Conservation (phyloP, 2,113 vertebrate species). For the Dromaius novaehollandiae region DNA sequence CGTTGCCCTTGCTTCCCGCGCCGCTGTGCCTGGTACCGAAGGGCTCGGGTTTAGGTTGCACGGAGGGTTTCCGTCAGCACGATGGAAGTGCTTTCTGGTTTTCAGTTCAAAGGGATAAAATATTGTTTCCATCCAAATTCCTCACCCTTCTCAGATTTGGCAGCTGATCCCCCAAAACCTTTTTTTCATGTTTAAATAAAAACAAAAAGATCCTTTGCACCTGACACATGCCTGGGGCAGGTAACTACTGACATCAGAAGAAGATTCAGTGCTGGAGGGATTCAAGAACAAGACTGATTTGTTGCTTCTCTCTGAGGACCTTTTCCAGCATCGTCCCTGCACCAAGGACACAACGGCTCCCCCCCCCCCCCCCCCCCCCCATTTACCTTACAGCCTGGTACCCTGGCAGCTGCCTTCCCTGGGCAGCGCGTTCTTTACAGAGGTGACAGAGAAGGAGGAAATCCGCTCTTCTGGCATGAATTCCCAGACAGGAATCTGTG, state of each 20-base stretch:
- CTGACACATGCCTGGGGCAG: not conserved
- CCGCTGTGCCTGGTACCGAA: fast-evolving
- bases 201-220: not conserved
- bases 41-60: not conserved
- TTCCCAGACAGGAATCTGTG: not conserved
- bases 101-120: not conserved
- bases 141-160: not conserved
- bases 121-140: not conserved
- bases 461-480: not conserved
- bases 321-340: not conserved
- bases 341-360: not conserved
- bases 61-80: not conserved
- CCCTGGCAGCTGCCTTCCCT: not conserved
- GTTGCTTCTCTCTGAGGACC: not conserved
- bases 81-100: not conserved
- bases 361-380: not conserved
- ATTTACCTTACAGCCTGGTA: not conserved
- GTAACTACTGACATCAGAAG: not conserved
- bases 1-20: not conserved
- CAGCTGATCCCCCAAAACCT: not conserved
- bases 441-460: not conserved
- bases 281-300: not conserved
- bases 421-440: not conserved
- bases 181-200: not conserved
- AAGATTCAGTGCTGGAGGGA: not conserved